These are phyloP conservation scores for Grapholita molesta DNA, from an alignment of 1,140 invertebrate genomes.

Conservation along the genomic window DNA sequence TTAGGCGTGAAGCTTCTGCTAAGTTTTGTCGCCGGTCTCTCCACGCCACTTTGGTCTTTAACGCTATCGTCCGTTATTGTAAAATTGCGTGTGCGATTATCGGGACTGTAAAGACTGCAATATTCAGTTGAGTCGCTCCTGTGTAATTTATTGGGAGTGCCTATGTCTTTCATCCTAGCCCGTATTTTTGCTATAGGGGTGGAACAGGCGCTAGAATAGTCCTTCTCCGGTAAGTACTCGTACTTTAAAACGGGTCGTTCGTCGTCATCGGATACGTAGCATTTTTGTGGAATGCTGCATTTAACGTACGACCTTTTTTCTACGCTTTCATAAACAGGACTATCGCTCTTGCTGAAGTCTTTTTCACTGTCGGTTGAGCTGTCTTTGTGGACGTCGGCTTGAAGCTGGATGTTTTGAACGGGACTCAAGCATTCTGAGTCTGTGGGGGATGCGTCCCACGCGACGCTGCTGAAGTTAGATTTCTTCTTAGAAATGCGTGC, in stretches of 20 bases:
- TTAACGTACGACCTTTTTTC: constrained; percentile 29
- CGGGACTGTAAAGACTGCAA: constrained; percentile 69
- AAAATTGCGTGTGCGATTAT: constrained; percentile 44
- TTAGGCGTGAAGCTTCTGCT: constrained; percentile 71
- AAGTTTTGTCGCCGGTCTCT: constrained; percentile 51
- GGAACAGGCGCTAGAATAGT: constrained; percentile 58
- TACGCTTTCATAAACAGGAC: constrained; percentile 51
- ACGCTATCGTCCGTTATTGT: constrained; percentile 33
- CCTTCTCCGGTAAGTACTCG: constrained; percentile 45
- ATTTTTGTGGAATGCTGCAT: constrained; percentile 41
- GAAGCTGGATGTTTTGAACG: constrained; percentile 37
- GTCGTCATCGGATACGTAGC: constrained; percentile 39
- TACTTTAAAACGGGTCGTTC: constrained; percentile 32
- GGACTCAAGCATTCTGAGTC: constrained; percentile 56
- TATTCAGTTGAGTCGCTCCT: constrained; percentile 75
- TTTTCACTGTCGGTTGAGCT: constrained; percentile 46
- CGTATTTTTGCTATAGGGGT: constrained; percentile 59
- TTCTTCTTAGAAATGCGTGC: constrained; percentile 45
- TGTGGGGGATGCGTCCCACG: constrained; percentile 51
- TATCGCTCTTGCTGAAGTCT: constrained; percentile 37
- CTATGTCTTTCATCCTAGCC: constrained; percentile 49
- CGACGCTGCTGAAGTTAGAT: constrained; percentile 42
- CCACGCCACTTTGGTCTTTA: constrained; percentile 40
- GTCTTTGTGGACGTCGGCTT: constrained; percentile 43
- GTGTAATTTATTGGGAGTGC: constrained; percentile 56